Conservation (phyloP, 2,797 vertebrate species). For the Carapus acus region DNA sequence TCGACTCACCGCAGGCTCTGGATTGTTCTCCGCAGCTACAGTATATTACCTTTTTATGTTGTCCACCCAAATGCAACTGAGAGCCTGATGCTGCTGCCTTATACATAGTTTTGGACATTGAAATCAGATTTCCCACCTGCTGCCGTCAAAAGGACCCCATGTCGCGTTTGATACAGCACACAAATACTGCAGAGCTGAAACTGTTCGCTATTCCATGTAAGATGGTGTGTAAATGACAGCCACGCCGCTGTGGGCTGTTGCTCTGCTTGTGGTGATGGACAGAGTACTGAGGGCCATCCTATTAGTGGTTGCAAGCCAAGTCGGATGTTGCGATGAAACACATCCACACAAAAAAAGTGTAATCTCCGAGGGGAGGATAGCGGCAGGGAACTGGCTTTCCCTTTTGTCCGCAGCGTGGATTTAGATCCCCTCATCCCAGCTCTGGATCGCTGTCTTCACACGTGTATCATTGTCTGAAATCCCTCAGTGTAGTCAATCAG, state of each 20-base stretch:
- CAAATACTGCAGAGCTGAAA: not conserved
- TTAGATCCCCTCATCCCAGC: constrained; percentile 53
- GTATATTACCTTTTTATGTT: constrained; percentile 54
- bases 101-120: constrained; percentile 17
- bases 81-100: constrained; percentile 22
- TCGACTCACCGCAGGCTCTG: constrained; percentile 40
- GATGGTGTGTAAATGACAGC: constrained; percentile 19
- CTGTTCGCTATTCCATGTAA: not conserved
- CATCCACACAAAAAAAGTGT: constrained; percentile 57
- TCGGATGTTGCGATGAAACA: constrained; percentile 61
- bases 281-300: constrained; percentile 50
- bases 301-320: constrained; percentile 55
- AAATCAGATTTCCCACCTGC: constrained; percentile 14
- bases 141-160: not conserved
- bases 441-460: constrained; percentile 39
- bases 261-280: constrained; percentile 33
- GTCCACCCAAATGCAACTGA: constrained; percentile 49
- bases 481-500: constrained; percentile 60
- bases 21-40: constrained; percentile 47
- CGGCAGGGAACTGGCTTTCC: constrained; percentile 63
- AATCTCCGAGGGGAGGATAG: constrained; percentile 49
- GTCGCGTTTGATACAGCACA: constrained; percentile 1
- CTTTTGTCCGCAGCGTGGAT: constrained; percentile 50
- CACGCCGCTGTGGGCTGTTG: constrained; percentile 14
- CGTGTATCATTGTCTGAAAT: constrained; percentile 55